These are phyloP conservation scores for Mesoclemmys tuberculata DNA, from an alignment of 2,113 vertebrate species.

Conservation along the genomic window DNA sequence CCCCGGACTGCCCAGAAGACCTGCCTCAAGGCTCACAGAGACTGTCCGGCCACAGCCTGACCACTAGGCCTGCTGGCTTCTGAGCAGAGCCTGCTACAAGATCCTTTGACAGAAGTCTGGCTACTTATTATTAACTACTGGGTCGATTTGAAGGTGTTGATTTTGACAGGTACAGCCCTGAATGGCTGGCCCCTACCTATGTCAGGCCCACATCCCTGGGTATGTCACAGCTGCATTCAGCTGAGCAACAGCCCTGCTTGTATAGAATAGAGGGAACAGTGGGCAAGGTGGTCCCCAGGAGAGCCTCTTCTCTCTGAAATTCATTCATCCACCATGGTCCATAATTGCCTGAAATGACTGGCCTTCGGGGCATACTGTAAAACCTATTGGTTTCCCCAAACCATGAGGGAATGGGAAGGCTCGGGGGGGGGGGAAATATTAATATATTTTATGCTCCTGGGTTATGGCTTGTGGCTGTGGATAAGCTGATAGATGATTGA, in stretches of 20 bases:
- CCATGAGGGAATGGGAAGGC: not conserved
- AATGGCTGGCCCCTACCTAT: not conserved
- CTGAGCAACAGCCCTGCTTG: rapidly evolving
- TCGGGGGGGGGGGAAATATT: not conserved
- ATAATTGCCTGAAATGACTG: not conserved
- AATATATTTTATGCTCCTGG: not conserved
- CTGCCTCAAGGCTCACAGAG: too few species aligned
- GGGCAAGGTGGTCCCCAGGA: not conserved
- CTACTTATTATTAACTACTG: not conserved
- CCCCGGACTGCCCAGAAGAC: too few species aligned
- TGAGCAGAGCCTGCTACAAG: too few species aligned
- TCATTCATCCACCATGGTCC: not conserved
- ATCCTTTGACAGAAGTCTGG: not conserved
- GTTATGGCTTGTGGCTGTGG: rapidly evolving
- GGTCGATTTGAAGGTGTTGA: not conserved
- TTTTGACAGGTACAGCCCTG: not conserved
- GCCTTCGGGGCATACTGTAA: not conserved
- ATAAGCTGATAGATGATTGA: not conserved
- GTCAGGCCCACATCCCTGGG: not conserved
- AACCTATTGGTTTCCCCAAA: not conserved
- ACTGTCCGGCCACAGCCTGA: too few species aligned
- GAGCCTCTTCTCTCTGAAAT: not conserved
- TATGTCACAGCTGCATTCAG: not conserved
- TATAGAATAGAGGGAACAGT: rapidly evolving
- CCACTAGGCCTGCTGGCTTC: too few species aligned